Percentiles rank a stretch among this genome's conserved stretches.
phyloP scores from a whole-genome alignment of 1,140 invertebrate species.

The Caenorhabditis latens region DNA sequence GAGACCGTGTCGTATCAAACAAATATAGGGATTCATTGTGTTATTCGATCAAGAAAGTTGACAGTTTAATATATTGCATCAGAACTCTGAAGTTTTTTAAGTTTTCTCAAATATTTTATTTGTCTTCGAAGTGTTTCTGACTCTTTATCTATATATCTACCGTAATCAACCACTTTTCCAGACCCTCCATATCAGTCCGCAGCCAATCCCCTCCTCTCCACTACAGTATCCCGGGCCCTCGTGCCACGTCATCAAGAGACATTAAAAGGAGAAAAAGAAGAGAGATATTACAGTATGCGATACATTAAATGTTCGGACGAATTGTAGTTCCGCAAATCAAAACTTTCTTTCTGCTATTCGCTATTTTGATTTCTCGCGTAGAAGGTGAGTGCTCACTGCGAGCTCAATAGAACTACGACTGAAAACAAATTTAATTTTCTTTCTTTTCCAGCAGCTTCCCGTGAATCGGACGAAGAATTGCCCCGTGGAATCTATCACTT shows the following conservation, averaged over 20 bases:
- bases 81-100: no score
- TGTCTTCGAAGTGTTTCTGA: no score
- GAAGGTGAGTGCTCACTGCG: not conserved
- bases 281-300: conserved; percentile 29
- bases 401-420: not conserved
- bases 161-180: no score
- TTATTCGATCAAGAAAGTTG: no score
- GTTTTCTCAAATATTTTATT: no score
- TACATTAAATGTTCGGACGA: conserved; percentile 54
- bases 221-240: conserved; percentile 27
- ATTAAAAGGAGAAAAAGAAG: not conserved
- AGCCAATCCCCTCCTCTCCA: not conserved
- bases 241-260: conserved; percentile 2
- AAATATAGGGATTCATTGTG: no score
- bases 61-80: no score
- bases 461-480: conserved; percentile 11
- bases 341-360: not conserved
- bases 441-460: not conserved
- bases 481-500: conserved; percentile 42
- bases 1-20: no score
- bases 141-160: no score
- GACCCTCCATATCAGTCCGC: not conserved
- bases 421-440: not conserved
- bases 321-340: conserved; percentile 27
- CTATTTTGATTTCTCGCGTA: not conserved